These are phyloP conservation scores for Manduca sexta DNA, from an alignment of 1,140 invertebrate species.

Conservation along the genomic window DNA sequence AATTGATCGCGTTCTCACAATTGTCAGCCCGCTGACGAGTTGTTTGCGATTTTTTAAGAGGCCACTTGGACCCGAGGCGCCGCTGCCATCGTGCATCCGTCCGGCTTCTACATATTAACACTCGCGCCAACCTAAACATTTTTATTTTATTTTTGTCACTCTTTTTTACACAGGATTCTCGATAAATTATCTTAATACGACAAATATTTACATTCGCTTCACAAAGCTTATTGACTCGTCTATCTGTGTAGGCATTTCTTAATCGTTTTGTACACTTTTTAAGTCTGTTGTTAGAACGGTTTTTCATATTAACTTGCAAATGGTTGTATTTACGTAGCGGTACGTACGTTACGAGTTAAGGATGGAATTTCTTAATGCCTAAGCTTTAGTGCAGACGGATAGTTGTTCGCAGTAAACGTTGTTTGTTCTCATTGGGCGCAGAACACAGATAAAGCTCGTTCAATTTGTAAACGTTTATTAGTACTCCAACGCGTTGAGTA, in stretches of 20 bases:
- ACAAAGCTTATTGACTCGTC: constrained; percentile 33
- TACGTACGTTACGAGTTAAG: constrained; percentile 32
- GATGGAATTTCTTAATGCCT: constrained; percentile 1
- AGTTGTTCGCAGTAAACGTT: too few species aligned
- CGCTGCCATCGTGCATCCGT: constrained; percentile 33
- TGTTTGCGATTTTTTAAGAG: constrained; percentile 59
- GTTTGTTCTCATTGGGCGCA: too few species aligned
- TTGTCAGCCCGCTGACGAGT: constrained; percentile 60
- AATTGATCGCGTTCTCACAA: constrained; percentile 72
- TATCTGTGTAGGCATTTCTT: constrained; percentile 33
- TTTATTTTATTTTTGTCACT: constrained; percentile 36
- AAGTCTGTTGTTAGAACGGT: constrained; percentile 38
- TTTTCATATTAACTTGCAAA: constrained; percentile 26
- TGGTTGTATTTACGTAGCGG: constrained; percentile 45
- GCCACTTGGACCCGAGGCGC: constrained; percentile 40
- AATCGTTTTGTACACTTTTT: constrained; percentile 39
- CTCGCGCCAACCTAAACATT: constrained; percentile 24
- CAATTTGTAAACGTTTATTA: too few species aligned
- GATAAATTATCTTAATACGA: constrained; percentile 63
- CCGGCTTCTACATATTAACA: constrained; percentile 2
- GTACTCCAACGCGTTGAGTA: background rate
- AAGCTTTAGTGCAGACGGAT: background rate
- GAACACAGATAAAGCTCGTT: too few species aligned
- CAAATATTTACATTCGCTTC: constrained; percentile 49
- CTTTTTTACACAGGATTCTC: constrained; percentile 35